Conservation (phyloP, 2,888 invertebrate genomes). For the Corythucha ciliata region DNA sequence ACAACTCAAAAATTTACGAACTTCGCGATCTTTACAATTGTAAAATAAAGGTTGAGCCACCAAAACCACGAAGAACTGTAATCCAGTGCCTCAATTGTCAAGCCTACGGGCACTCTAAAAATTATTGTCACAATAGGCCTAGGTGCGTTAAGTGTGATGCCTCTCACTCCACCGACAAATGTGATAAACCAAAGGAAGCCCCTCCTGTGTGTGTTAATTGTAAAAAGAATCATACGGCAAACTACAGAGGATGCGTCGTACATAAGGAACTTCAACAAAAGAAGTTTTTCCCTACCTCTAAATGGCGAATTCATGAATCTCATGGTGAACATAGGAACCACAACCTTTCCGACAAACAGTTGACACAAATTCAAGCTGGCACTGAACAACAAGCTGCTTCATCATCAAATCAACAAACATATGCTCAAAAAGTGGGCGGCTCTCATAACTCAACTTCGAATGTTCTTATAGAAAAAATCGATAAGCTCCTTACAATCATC, state of each 20-base stretch:
- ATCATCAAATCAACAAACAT: too few relatives aligned
- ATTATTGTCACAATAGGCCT: conserved; percentile 3
- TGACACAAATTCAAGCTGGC: too few relatives aligned
- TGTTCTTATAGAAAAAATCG: too few relatives aligned
- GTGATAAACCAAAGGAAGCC: background rate
- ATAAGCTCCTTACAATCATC: conserved; percentile 2
- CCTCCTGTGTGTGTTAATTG: conserved; percentile 9
- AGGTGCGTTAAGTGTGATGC: conserved; percentile 13
- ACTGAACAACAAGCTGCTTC: too few relatives aligned
- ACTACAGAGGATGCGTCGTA: conserved; percentile 10
- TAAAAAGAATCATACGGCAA: background rate
- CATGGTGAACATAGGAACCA: too few relatives aligned
- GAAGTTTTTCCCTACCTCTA: background rate
- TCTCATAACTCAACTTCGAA: too few relatives aligned
- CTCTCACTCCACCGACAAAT: background rate
- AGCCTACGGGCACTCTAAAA: conserved; percentile 8
- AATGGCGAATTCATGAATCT: too few relatives aligned
- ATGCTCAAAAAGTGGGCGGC: too few relatives aligned
- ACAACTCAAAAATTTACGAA: too few relatives aligned
- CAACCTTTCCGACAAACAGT: too few relatives aligned
- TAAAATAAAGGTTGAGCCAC: conserved; percentile 12
- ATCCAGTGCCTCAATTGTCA: conserved; percentile 11
- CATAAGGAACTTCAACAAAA: conserved; percentile 4
- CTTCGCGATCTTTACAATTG: too few relatives aligned
- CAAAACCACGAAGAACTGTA: background rate